phyloP scores from a whole-genome alignment of 2,797 vertebrate species.

The Rhinichthys osculus region DNA sequence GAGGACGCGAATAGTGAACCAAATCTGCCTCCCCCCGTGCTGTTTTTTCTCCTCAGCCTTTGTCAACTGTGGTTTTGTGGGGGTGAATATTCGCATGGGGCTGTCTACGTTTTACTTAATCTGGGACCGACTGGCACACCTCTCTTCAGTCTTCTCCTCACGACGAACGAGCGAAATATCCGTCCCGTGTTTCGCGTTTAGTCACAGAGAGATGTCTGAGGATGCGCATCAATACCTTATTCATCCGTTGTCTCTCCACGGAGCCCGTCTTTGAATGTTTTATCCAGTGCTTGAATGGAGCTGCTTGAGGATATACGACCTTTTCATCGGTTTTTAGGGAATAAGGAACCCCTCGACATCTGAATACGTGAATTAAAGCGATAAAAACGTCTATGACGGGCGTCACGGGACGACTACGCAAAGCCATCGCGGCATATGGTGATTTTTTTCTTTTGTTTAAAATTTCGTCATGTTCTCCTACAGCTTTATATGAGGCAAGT shows the following conservation, averaged over 20 bases:
- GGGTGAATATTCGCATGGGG: conserved; percentile 4
- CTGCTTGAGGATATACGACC: conserved; percentile 42
- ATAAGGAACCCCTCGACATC: neutral
- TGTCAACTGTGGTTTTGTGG: conserved; percentile 44
- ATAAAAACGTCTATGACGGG: conserved; percentile 28
- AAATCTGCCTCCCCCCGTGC: conserved; percentile 43
- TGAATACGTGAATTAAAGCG: neutral
- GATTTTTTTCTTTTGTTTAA: conserved; percentile 11
- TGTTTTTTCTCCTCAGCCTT: conserved; percentile 15
- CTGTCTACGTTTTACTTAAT: conserved; percentile 31
- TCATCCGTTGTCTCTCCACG: conserved; percentile 40
- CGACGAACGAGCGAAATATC: conserved; percentile 36
- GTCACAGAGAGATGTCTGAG: conserved; percentile 40
- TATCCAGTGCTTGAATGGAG: conserved; percentile 27
- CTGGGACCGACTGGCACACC: conserved; percentile 39
- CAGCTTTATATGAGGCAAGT: conserved; percentile 41
- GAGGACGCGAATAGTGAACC: conserved; percentile 19
- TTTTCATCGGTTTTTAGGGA: conserved; percentile 9
- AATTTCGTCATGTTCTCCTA: conserved; percentile 9
- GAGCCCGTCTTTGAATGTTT: conserved; percentile 43
- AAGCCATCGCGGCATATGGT: conserved; percentile 23
- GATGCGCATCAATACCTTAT: conserved; percentile 52
- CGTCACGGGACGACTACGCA: conserved; percentile 31
- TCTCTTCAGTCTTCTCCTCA: conserved; percentile 43
- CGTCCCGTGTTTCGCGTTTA: conserved; percentile 39